Conservation (phyloP, 2,888 invertebrate species). For the Trypoxylon attenuatum region DNA sequence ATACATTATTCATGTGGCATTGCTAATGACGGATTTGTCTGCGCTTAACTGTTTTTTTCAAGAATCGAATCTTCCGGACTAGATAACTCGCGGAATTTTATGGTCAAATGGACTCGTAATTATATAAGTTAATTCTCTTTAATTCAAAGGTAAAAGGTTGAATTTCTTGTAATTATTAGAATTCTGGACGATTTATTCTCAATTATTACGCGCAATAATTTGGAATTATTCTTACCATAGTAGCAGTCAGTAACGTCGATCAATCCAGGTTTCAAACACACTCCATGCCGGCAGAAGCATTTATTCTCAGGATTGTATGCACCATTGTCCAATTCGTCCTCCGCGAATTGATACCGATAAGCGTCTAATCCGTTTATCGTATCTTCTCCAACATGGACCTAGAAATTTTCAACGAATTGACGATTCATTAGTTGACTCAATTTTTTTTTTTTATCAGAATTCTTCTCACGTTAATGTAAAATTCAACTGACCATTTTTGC, state of each 20-base stretch:
- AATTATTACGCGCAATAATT: not conserved
- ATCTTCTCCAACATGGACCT: slow-evolving; percentile 81
- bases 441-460: too few species aligned
- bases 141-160: too few species aligned
- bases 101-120: not conserved
- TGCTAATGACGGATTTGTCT: too few species aligned
- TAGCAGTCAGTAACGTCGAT: slow-evolving; percentile 91
- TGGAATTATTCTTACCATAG: slow-evolving; percentile 77
- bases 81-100: too few species aligned
- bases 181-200: not conserved
- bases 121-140: not conserved
- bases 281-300: slow-evolving; percentile 86
- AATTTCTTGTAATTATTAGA: too few species aligned
- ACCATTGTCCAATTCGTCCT: slow-evolving; percentile 87
- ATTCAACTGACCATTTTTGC: slow-evolving; percentile 81
- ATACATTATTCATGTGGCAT: too few species aligned
- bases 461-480: not conserved
- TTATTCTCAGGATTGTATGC: slow-evolving; percentile 82
- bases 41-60: too few species aligned
- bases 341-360: slow-evolving; percentile 85
- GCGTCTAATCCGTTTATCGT: slow-evolving; percentile 80
- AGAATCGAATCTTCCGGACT: too few species aligned
- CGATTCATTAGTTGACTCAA: not conserved
- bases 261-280: slow-evolving; percentile 84
- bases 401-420: slow-evolving; percentile 19